Evolutionary conservation across 2,113 vertebrate species (phyloP).

Genomic region (Eidolon helvum): DNA sequence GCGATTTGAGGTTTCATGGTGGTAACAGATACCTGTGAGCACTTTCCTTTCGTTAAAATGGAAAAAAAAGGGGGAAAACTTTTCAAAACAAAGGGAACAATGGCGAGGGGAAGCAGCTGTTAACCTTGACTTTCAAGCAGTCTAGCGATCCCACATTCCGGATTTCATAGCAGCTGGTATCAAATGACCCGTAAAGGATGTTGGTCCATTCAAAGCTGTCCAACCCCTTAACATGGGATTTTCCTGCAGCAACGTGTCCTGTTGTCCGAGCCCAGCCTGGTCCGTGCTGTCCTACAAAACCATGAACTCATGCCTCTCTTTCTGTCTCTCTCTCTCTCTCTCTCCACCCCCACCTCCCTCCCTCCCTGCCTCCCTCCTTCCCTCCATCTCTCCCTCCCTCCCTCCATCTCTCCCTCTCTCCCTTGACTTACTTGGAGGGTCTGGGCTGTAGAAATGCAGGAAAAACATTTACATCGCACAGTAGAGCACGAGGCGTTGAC

Average conservation of each 20-base stretch:
- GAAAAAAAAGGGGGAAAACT: not conserved
- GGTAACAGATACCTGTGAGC: not conserved
- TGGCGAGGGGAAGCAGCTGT: not conserved
- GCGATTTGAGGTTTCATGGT: not conserved
- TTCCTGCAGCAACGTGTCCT: fast-evolving
- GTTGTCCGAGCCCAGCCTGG: not conserved
- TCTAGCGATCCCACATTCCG: fast-evolving
- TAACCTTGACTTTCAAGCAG: not conserved
- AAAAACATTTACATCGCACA: slow-evolving; percentile 32
- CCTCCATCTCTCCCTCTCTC: not conserved
- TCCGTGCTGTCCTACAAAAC: not conserved
- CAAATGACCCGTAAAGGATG: no score
- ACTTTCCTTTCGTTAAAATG: not conserved
- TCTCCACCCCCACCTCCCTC: not conserved
- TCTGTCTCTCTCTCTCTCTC: not conserved
- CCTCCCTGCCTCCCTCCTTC: no score
- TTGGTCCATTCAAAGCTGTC: fast-evolving
- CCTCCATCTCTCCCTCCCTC: not conserved
- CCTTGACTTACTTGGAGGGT: not conserved
- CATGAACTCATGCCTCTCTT: not conserved
- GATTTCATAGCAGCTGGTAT: fast-evolving
- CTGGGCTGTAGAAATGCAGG: not conserved
- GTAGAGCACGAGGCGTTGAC: not conserved
- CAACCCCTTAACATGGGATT: not conserved
- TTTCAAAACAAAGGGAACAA: not conserved